Base-by-base conservation (phyloP, 2,113 vertebrate species). In the Brevimyrus niger region DNA sequence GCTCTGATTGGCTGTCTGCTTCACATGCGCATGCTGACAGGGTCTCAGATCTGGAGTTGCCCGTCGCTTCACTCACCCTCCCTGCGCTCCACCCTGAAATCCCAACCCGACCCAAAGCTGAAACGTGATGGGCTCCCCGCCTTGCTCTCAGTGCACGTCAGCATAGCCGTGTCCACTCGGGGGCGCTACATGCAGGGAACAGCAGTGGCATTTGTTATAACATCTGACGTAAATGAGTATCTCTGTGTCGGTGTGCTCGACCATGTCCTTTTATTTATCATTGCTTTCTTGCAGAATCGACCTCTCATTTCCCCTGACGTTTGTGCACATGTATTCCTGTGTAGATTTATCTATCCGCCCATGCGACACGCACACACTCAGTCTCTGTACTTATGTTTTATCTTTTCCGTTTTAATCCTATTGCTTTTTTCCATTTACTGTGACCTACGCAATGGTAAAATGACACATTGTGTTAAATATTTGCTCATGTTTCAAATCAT, bases 271-370 rank as follows among this genome's bases (percentile, higher is more conserved):
- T 73, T 73, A 83, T 47, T 91, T 87, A 89, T 80, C 31, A 65
- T 86, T 55, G 51, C 86, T 89, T 89, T 91, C 53, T 89, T 90
- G 89, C 91, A 90, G 89, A 91, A 90, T 92, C 80, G 89, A 91
- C 87, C 65, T 69, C 91, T 89, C 91, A 85, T 65, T 44, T 91
- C 80, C 89, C 46, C 83, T 89, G 31, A 73, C 73, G 80, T 90
- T 58, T 87, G 87, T 91, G 83, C 90, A 86, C 89, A 58, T 91
- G 58, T 90, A 47, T 90, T 87, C 90, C 89, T 92, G 90, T 91
- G 88, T 90, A 88, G 87, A 69, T 88, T 84, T 90, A n/a, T 90
- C 76, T 46, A 35, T 55, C n/a, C 23, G 88, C 84, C 90, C 83
- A 31, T 47, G 89, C 85, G 90, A 89, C 87, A 93, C 89, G 89